Base-by-base conservation (phyloP, 35 echinoderm and acorn worm species). In the Ophioderma brevispina region DNA sequence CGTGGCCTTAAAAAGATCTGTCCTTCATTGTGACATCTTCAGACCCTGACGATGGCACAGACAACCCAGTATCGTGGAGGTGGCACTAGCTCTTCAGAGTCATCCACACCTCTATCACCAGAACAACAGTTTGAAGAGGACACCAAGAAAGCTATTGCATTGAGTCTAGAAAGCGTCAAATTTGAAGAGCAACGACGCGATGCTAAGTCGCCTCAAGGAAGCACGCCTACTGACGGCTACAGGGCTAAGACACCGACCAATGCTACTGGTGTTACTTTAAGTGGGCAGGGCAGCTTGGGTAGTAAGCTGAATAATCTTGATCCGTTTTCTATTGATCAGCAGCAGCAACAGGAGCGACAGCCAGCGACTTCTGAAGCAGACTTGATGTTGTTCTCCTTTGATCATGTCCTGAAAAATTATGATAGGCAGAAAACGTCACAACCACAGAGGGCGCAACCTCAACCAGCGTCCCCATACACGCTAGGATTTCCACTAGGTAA, bases 361-460 rank as follows among this genome's bases (percentile, higher is more conserved):
- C 76, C n/a, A 1, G 18, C 42, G 3, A 4, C 64, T 35, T 78
- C 83, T 42, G 79, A 89, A 40, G 79, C 77, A 35, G 95, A 97
- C 35, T 75, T 97, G 37, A 97, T 97, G 89, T 85, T 76, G 2
- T 97, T 97, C 38, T 82, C 81, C n/a, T 97, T 97, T 91, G 89
- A 97, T 63, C 95, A 97, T 76, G 92, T 97, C 3, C 76, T 96
- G 85, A 96, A 92, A 33, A 96, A 92, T 21, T 96, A 89, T 42
- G 75, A 86, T 25, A 8, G 35, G n/a, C 30, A 86, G 64, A 23
- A 86, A 25, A 18, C 82, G 82, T 0, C 88, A 49, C 43, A 81
- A 38, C 31, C 88, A 64, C 79, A 90, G 78, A 25, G 36, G 82
- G 34, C 39, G 31, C n/a, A 78, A 39, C n/a, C 59, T 15, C 28